Evolutionary conservation across 2,113 vertebrate species (phyloP), one percentile per base, ranked within the genome.

Genomic region (Dermatemys mawii): DNA sequence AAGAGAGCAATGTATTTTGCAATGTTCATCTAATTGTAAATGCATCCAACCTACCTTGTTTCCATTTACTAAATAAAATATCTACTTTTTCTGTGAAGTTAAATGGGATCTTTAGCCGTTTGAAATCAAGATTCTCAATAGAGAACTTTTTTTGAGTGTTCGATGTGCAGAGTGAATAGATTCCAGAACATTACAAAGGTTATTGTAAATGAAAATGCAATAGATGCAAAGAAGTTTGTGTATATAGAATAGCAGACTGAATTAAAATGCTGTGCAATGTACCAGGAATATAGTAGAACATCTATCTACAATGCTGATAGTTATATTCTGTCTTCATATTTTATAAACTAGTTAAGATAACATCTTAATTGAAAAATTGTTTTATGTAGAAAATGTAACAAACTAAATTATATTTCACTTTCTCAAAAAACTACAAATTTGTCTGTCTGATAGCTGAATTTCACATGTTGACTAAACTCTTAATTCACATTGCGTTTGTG

Each of bases 401-500:
- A 93, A 85, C 13, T 53, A 55, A 86, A 87, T 90, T 60, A 1
- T 70, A 49, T 81, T 93, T 44, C 53, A 38, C 44, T 53, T 46
- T 81, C 90, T 76, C 73, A 85, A 91, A 88, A 48, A 35, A 26
- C 78, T 88, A 75, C 26, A 93, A 94, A 57, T 83, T 95, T 51
- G 70, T 81, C 24, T 86, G 89, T 27, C 84, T 80, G 48, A 80
- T 89, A 22, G 27, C 79, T 78, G 86, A 92, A 94, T 93, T 92
- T 95, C 87, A 94, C 19, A 70, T 49, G 27, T 90, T 83, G 38
- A 70, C 90, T 95, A 93, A 91, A 93, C 24, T 87, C 79, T 76
- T 12, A 89, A 92, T 86, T 87, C 87, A 94, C 63, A 2, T 91
- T 94, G 94, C 93, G 94, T 88, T 95, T 93, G 32, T 93, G 78